These are phyloP conservation scores for Lepus townsendii DNA, from an alignment of 2,797 vertebrate species.

Conservation along the genomic window DNA sequence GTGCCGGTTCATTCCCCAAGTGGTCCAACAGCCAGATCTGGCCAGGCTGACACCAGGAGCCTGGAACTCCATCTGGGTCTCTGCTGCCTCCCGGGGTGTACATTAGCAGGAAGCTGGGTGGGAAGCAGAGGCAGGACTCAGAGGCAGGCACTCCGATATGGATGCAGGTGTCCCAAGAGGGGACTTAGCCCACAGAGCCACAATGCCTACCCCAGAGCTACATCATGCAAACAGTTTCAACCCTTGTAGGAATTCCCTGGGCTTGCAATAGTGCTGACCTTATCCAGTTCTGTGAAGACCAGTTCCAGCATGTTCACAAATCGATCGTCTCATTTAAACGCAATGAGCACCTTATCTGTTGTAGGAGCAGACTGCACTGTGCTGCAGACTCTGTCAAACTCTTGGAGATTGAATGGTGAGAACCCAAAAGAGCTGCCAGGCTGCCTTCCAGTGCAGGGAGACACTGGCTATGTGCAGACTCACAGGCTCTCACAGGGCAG, in stretches of 20 bases:
- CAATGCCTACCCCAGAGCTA: not conserved
- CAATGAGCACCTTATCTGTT: conserved; percentile 59
- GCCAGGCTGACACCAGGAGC: too few species aligned
- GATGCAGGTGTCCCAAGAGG: too few species aligned
- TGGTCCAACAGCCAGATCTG: too few species aligned
- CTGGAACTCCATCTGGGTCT: too few species aligned
- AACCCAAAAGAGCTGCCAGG: accelerated
- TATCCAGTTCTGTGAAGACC: conserved; percentile 65
- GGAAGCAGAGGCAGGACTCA: too few species aligned
- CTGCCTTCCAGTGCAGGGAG: conserved; percentile 4
- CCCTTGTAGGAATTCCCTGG: not conserved
- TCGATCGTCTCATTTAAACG: conserved; percentile 66
- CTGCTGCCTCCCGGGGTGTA: too few species aligned
- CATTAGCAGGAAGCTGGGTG: too few species aligned
- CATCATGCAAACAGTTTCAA: not conserved
- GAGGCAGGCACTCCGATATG: too few species aligned
- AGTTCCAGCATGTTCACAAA: conserved; percentile 70
- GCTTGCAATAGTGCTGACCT: conserved; percentile 5
- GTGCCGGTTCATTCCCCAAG: too few species aligned
- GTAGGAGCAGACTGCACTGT: conserved; percentile 47
- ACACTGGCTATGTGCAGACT: not conserved
- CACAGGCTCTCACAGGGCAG: not conserved
- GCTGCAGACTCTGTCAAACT: not conserved
- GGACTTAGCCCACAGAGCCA: too few species aligned
- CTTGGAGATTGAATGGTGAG: not conserved